Conservation (phyloP, 1,140 invertebrate genomes). For the Brachionus asplanchnoidis region DNA sequence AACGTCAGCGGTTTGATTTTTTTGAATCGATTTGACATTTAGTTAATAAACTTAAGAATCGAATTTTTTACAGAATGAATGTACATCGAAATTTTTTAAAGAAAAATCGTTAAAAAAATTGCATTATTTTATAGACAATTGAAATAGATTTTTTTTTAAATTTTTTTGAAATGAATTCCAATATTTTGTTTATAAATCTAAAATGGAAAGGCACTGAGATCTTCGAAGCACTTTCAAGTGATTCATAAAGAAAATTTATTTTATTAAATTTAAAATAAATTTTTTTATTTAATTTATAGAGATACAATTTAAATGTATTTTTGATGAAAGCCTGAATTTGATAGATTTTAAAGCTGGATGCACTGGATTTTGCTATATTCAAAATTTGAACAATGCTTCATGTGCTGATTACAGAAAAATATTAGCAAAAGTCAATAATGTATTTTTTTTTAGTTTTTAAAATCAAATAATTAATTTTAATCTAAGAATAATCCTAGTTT, state of each 20-base stretch:
- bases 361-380: not conserved
- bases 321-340: not conserved
- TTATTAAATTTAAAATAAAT: not conserved
- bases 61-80: not conserved
- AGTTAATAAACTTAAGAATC: not conserved
- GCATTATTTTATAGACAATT: slow-evolving; percentile 6
- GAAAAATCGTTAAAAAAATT: not conserved
- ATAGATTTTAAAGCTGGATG: slow-evolving; percentile 26
- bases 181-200: slow-evolving; percentile 15
- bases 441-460: not conserved
- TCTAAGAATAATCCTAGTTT: not conserved
- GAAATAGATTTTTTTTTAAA: not conserved
- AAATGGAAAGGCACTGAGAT: slow-evolving; percentile 30
- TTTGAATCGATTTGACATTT: not conserved
- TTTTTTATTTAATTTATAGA: not conserved
- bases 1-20: slow-evolving; percentile 17
- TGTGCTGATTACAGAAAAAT: not conserved
- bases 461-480: not conserved
- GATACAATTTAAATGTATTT: slow-evolving; percentile 34
- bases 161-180: slow-evolving; percentile 2
- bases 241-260: not conserved
- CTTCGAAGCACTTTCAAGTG: not conserved
- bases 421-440: slow-evolving; percentile 9
- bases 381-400: not conserved
- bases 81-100: not conserved